Conservation (phyloP, 2,888 invertebrate species). For the Kryphioiulus occultus region DNA sequence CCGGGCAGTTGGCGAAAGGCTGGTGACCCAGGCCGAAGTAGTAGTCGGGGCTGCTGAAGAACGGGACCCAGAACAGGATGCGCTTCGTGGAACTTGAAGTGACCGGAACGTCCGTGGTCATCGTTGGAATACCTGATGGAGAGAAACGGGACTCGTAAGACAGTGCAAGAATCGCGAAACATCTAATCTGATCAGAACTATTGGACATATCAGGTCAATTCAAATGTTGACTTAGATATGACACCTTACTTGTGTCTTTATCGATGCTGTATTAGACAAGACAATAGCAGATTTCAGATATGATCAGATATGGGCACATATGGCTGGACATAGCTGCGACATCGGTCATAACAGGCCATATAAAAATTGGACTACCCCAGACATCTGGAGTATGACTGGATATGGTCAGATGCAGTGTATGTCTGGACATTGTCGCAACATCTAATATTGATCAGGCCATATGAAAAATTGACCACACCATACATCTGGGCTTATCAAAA, state of each 20-base stretch:
- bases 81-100: background rate
- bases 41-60: slow-evolving; percentile 41
- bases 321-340: no score
- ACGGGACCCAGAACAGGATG: slow-evolving; percentile 49
- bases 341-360: no score
- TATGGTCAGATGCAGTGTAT: no score
- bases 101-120: background rate
- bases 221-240: background rate
- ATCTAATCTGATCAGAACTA: background rate
- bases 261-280: background rate
- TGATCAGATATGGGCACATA: no score
- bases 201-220: no score
- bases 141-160: background rate
- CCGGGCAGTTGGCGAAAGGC: slow-evolving; percentile 28
- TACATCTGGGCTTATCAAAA: no score
- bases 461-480: no score
- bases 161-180: background rate
- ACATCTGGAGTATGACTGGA: no score
- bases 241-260: background rate
- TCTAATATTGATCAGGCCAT: no score
- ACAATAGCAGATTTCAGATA: no score
- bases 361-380: no score
- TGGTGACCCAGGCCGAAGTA: slow-evolving; percentile 42
- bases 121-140: background rate
- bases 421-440: no score